A percentile compares a stretch with the other conserved stretches of the same genome.
Conservation (phyloP, 2,888 invertebrate genomes). For the Philaethria dido region DNA sequence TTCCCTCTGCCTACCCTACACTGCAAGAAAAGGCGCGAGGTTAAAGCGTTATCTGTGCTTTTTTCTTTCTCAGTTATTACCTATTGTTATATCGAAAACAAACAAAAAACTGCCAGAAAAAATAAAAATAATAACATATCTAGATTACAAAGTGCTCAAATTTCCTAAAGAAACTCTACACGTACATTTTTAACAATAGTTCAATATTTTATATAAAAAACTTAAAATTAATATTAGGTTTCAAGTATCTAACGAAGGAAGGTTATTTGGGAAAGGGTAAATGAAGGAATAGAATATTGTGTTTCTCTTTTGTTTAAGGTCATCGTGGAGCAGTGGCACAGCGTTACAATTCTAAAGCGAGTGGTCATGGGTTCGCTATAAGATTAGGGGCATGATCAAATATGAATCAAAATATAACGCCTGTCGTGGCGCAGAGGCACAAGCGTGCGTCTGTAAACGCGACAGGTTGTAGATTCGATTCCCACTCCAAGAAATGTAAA, state of each 20-base stretch:
- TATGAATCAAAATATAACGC: too few species aligned
- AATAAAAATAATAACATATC: not conserved
- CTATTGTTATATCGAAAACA: not conserved
- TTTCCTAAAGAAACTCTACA: not conserved
- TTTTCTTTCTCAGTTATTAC: too few species aligned
- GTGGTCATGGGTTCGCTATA: too few species aligned
- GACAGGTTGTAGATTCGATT: too few species aligned
- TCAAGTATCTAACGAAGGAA: conserved; percentile 3
- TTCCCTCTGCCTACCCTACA: not conserved
- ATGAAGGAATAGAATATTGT: not conserved
- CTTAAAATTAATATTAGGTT: not conserved
- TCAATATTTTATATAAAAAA: not conserved
- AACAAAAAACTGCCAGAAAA: not conserved
- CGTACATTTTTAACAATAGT: not conserved
- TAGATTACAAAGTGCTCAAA: not conserved
- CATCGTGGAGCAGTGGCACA: too few species aligned
- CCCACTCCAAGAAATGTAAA: too few species aligned
- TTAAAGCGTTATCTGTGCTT: too few species aligned
- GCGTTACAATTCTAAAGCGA: too few species aligned
- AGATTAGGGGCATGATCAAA: too few species aligned
- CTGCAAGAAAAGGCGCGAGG: not conserved
- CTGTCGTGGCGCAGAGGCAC: too few species aligned
- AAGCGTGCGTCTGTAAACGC: too few species aligned
- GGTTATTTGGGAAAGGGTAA: conserved; percentile 1
- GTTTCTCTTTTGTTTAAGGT: too few species aligned